Evolutionary conservation across 2,113 vertebrate species (phyloP), one percentile per base, ranked within the genome.

Genomic region (Callionymus lyra): DNA sequence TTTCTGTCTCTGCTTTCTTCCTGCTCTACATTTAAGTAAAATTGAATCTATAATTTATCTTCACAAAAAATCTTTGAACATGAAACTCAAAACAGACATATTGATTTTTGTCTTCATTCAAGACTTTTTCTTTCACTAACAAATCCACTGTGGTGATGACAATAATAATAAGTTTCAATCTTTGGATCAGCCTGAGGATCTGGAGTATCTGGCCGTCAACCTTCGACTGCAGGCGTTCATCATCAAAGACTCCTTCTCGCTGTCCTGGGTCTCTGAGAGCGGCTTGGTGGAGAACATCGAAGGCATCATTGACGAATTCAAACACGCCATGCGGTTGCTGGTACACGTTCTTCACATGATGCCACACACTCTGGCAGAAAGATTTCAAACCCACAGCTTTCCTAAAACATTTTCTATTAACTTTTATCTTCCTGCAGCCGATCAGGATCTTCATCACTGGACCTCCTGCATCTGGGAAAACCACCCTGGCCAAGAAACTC

Each of bases 381-480:
- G 6, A 1, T 33, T 3, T 11, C 12, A n/a, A 16, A 27, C 6
- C n/a, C 34, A n/a, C n/a, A n/a, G n/a, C n/a, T n/a, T n/a, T n/a
- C n/a, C n/a, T n/a, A n/a, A n/a, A n/a, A n/a, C n/a, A n/a, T 16
- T 38, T 17, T 14, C 4, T 2, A 12, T 44, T n/a, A n/a, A n/a
- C n/a, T n/a, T n/a, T n/a, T n/a, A n/a, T 17, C 2, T 51, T 47
- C 62, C 57, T 59, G 16, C 16, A 98, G 94, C 89, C 93, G 2
- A 65, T 97, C 46, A 89, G 86, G 79, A 72, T 97, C 46, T 91
- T 17, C 35, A 38, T 99, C 19, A 76, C 90, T 1, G 95, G 93
- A n/a, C 92, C 94, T 34, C 91, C 93, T 0, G 90, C 82, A 0
- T 88, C 84, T 52, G 94, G 95, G 1, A 98, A 98, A 72, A 88